Conservation (phyloP, 2,797 vertebrate species). For the Pseudochirops corinnae region DNA sequence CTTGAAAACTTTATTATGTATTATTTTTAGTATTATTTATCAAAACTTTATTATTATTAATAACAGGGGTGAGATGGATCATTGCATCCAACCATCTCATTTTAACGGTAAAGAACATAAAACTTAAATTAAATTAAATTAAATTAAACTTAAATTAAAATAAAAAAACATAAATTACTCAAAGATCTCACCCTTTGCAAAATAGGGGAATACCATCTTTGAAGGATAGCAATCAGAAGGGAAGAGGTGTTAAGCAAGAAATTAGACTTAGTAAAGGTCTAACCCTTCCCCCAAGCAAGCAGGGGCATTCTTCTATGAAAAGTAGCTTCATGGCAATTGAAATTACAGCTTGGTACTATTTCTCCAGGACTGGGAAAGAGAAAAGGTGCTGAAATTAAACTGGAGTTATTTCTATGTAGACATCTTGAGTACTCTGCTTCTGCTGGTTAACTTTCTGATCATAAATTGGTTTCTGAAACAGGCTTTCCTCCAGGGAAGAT, state of each 20-base stretch:
- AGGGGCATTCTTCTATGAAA: not conserved
- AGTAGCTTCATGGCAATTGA: not conserved
- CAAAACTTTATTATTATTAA: not conserved
- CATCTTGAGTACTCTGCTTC: not conserved
- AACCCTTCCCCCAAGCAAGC: not conserved
- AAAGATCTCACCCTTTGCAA: not conserved
- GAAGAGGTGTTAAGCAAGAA: not conserved
- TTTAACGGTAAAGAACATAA: not conserved
- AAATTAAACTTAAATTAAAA: not conserved
- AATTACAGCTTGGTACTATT: not conserved
- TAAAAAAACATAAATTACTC: too few relatives aligned
- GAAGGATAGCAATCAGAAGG: not conserved
- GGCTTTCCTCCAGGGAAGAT: not conserved
- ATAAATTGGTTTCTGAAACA: not conserved
- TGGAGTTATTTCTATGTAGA: not conserved
- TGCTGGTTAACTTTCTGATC: not conserved
- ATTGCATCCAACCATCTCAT: not conserved
- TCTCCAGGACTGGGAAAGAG: not conserved
- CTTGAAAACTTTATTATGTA: not conserved
- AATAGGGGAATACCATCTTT: not conserved
- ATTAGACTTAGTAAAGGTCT: not conserved
- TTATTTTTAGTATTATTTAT: not conserved
- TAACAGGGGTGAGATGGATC: not conserved
- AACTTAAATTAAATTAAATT: not conserved
- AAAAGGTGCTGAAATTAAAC: not conserved